Base-by-base conservation (phyloP, 2,888 invertebrate species). In the Megaustenia siamemsis region DNA sequence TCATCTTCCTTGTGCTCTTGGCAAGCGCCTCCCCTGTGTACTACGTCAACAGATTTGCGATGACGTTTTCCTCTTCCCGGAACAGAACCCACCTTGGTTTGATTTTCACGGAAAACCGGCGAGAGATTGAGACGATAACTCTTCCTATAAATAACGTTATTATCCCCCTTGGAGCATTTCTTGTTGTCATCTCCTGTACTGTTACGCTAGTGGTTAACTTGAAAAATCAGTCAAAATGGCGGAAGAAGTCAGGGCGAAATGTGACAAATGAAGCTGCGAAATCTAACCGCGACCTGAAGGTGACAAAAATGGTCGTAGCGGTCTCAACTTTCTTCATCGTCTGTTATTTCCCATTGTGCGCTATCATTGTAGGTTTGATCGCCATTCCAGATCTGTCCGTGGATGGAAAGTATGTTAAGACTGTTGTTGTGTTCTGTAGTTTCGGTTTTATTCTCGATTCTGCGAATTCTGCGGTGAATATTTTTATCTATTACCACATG, bases 81-180 rank as follows among this genome's bases (percentile, higher is more conserved):
- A 82, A 82, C 40, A 73, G 56, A 56, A 73, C 82, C n/a, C 32
- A 73, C 12, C 56, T 82, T 21, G 82, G 82, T 2, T 21, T 82
- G 3, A 35, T 40, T 24, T 82, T 82, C 69, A 71, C 73, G 2
- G 18, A 40, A 0, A 40, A 73, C 45, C 32, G 73, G 2, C 32
- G 24, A 49, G 6, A n/a, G 8, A 45, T 56, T 18, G 69, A 82
- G 35, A 1, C 10, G 0, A 24, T 40, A 6, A 24, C 53, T 24
- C 38, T 56, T 32, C 40, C 71, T 12, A 56, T 73, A 8, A 82
- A 82, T 43, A 69, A 71, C 21, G 35, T 71, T 0, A 12, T 43
- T 43, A 35, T 82, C 21, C 49, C 82, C 1, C 38, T 82, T 38
- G 28, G 8, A 15, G 40, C 82, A 2, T 82, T 82, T 40, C 1